phyloP scores from a whole-genome alignment of 2,113 vertebrate genomes.

The Phyllostomus hastatus region DNA sequence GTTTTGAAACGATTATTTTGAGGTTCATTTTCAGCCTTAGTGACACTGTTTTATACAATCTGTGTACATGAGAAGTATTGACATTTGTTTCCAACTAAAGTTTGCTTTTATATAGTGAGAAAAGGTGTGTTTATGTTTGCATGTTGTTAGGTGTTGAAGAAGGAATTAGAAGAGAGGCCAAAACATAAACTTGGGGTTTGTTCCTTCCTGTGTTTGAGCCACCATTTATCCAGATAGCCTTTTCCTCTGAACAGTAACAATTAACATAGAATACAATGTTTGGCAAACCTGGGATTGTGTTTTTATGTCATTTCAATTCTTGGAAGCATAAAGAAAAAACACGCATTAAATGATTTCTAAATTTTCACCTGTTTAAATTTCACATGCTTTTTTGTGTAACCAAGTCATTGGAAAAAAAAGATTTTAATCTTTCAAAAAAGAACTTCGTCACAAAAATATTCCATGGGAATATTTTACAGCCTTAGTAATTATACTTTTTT shows the following conservation, averaged over 20 bases:
- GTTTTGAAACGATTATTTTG: background rate
- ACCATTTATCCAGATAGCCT: background rate
- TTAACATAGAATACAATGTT: background rate
- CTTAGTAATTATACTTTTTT: background rate
- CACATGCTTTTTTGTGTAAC: background rate
- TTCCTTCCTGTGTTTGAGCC: background rate
- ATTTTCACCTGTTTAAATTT: slow-evolving; percentile 10
- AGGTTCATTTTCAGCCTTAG: background rate
- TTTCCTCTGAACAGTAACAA: slow-evolving; percentile 10
- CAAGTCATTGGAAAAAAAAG: background rate
- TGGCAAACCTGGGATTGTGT: background rate
- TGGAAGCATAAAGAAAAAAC: slow-evolving; percentile 4
- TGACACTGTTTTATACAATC: background rate
- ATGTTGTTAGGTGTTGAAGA: background rate
- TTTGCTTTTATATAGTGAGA: slow-evolving; percentile 30
- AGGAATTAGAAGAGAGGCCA: background rate
- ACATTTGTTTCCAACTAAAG: slow-evolving; percentile 26
- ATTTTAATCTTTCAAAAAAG: background rate
- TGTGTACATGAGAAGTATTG: background rate
- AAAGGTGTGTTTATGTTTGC: slow-evolving; percentile 1
- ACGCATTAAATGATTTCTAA: background rate
- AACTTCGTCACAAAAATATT: background rate
- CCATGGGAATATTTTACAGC: background rate
- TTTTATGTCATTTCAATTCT: slow-evolving; percentile 5
- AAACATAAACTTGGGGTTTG: slow-evolving; percentile 4